Conservation (phyloP, 1,140 invertebrate genomes). For the Dinoponera quadriceps region DNA sequence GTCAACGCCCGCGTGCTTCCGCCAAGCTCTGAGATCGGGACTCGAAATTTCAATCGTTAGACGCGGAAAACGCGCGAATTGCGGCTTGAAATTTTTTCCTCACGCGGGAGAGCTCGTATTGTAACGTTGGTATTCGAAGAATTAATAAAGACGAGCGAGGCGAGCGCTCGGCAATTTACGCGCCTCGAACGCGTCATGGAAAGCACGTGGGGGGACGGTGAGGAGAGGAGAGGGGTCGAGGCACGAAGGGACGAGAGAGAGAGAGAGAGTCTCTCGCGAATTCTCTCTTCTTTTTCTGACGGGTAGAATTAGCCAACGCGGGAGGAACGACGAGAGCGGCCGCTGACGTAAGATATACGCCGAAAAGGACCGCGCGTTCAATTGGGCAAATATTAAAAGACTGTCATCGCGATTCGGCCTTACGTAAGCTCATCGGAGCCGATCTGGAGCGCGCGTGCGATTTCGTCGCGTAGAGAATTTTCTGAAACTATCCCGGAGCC, state of each 20-base stretch:
- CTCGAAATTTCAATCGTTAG: background rate
- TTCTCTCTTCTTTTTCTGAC: constrained; percentile 8
- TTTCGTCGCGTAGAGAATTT: constrained; percentile 50
- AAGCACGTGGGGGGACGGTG: background rate
- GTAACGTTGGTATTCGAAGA: constrained; percentile 48
- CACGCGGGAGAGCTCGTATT: background rate
- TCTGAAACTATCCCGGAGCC: constrained; percentile 4
- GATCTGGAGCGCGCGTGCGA: background rate
- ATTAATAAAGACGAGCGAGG: constrained; percentile 55
- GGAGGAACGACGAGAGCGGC: constrained; percentile 1
- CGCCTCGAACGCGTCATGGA: constrained; percentile 14
- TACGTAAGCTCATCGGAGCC: constrained; percentile 65
- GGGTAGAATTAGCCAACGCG: constrained; percentile 7
- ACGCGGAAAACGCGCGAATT: constrained; percentile 5
- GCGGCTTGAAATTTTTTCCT: no score
- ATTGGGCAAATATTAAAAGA: constrained; percentile 75
- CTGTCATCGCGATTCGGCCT: constrained; percentile 51
- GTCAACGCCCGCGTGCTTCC: background rate
- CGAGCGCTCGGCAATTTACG: constrained; percentile 47
- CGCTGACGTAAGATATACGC: constrained; percentile 61
- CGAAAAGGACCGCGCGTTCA: constrained; percentile 68
- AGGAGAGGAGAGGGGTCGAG: background rate
- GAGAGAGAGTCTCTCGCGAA: no score
- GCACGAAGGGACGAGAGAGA: background rate
- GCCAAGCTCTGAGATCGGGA: background rate